Conservation (phyloP, 2,888 invertebrate genomes). For the Sthenelais limicola region DNA sequence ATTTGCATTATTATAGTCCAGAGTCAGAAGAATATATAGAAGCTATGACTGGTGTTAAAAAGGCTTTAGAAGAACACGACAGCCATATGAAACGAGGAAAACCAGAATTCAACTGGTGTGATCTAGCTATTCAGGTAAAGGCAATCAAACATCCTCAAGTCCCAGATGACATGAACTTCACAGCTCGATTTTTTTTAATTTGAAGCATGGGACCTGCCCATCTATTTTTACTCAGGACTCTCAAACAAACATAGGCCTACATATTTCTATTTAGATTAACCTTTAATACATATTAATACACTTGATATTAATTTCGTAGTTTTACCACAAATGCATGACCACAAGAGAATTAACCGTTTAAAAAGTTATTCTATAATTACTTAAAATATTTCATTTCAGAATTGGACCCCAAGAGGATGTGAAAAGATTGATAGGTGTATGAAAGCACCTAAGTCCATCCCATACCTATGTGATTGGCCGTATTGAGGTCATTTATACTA, state of each 20-base stretch:
- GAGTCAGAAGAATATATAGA: constrained; percentile 49
- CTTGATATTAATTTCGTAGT: too few species aligned
- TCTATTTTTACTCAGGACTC: too few species aligned
- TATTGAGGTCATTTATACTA: constrained; percentile 45
- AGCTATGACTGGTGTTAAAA: constrained; percentile 46
- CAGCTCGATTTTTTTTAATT: too few species aligned
- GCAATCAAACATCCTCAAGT: background rate
- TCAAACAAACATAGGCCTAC: too few species aligned
- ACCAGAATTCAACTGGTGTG: constrained; percentile 54
- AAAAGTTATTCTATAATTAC: background rate
- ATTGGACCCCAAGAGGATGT: constrained; percentile 55
- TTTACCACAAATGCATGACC: too few species aligned
- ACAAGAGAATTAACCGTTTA: too few species aligned
- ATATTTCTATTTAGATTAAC: too few species aligned
- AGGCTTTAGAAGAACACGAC: constrained; percentile 49
- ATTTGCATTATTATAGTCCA: constrained; percentile 44
- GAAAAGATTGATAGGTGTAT: constrained; percentile 53
- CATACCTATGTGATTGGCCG: constrained; percentile 53
- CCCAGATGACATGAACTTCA: background rate
- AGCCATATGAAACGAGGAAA: constrained; percentile 42
- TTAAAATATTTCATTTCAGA: constrained; percentile 45
- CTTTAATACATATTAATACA: too few species aligned
- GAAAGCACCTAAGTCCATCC: constrained; percentile 47
- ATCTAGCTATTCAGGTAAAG: constrained; percentile 51
- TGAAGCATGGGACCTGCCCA: too few species aligned